Base-by-base conservation (phyloP, 2,888 invertebrate genomes). In the Capitulum mitella region DNA sequence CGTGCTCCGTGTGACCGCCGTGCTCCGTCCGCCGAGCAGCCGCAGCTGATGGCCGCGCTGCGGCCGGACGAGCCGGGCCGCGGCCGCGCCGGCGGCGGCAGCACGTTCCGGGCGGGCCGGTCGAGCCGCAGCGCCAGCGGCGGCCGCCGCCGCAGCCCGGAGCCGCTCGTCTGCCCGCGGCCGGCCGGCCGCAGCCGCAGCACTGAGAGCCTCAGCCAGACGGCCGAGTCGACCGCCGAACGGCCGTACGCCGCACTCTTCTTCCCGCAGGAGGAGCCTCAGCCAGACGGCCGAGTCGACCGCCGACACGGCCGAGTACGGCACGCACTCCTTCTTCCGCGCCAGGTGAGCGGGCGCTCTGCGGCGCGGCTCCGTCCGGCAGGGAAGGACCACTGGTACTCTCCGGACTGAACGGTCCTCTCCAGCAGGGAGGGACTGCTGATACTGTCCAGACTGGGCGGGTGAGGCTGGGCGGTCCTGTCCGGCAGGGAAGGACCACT, bases 141-240 rank as follows among this genome's bases (percentile, higher is more conserved):
- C 70, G 37, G 70, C 37, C 22, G 37, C 5, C 37, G 70, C 26
- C 22, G 40, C 22, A 12, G 22, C 40, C 37, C 26, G 5, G 70
- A 70, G 26, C 26, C 37, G 34, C 29, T 19, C 8, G 70, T 70
- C 40, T 40, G 37, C 6, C 70, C 16, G 37, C 37, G 26, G 26
- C 70, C 70, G 5, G 26, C 6, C 40, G 70, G 70, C 37, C 70
- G 40, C 40, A 70, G 70, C 70, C 40, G 70, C 70, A 70, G n/a
- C n/a, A n/a, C n/a, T n/a, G n/a, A n/a, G n/a, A n/a, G 70, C 70
- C 70, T 37, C 70, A 70, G 70, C 70, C 70, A 40, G 70, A n/a
- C 70, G 70, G 40, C 40, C 37, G 70, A 14, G 10, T 58, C 58
- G n/a, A n/a, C 37, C 29, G 37, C n/a, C 58, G 70, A 70, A 12